phyloP scores from a whole-genome alignment of 2,113 vertebrate genomes.

The Callospermophilus lateralis region DNA sequence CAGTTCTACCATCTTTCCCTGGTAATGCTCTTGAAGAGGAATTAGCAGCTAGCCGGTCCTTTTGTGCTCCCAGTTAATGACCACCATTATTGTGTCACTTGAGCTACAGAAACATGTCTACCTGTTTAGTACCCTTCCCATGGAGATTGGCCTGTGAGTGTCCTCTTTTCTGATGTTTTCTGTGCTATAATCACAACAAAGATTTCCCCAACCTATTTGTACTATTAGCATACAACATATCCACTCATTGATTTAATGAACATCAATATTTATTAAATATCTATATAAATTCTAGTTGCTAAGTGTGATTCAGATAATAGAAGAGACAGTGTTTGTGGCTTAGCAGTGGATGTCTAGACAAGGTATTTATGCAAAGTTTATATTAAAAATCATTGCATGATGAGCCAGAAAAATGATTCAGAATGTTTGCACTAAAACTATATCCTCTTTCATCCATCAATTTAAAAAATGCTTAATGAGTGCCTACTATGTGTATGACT shows the following conservation, averaged over 20 bases:
- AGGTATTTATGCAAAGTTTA: conserved; percentile 27
- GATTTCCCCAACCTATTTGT: conserved; percentile 68
- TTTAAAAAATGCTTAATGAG: conserved; percentile 49
- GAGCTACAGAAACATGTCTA: conserved; percentile 69
- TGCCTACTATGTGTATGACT: conserved; percentile 9
- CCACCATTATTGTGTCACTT: conserved; percentile 75
- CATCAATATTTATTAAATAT: conserved; percentile 69
- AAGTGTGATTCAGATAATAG: background rate
- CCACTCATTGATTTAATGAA: conserved; percentile 59
- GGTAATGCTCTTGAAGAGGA: conserved; percentile 64
- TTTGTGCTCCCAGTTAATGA: conserved; percentile 77
- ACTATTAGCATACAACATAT: conserved; percentile 68
- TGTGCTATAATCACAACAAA: conserved; percentile 68
- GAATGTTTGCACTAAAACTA: conserved; percentile 33
- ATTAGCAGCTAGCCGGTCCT: conserved; percentile 62
- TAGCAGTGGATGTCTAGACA: conserved; percentile 23
- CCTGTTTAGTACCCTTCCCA: conserved; percentile 58
- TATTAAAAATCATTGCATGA: background rate
- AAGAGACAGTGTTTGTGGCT: background rate
- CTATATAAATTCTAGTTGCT: background rate
- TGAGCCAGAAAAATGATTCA: conserved; percentile 29
- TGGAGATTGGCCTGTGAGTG: conserved; percentile 65
- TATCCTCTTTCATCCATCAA: conserved; percentile 2
- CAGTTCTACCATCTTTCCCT: conserved; percentile 54
- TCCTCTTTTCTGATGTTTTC: conserved; percentile 69